A percentile compares a stretch with the other conserved stretches of the same genome.
phyloP scores from a whole-genome alignment of 2,113 vertebrate genomes.

The Xenopus borealis region DNA sequence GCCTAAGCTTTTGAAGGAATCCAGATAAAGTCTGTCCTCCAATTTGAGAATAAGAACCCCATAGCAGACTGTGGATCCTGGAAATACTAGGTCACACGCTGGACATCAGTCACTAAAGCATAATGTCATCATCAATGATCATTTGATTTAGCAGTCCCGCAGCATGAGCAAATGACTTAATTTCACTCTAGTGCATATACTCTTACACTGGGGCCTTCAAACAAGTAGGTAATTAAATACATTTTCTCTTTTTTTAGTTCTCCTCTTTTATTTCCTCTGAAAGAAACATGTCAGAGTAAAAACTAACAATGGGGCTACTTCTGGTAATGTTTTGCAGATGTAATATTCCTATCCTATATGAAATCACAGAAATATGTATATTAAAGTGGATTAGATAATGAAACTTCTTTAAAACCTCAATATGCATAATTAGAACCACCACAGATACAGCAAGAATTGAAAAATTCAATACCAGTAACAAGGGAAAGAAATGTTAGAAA shows the following conservation, averaged over 20 bases:
- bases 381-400: not conserved
- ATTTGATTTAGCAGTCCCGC: not conserved
- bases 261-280: not conserved
- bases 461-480: not conserved
- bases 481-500: not conserved
- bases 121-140: not conserved
- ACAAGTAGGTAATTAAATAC: not conserved
- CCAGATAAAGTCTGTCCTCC: too few species aligned
- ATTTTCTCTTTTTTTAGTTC: not conserved
- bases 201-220: not conserved
- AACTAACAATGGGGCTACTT: not conserved
- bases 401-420: not conserved
- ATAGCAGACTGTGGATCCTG: not conserved
- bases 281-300: not conserved
- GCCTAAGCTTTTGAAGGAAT: too few species aligned
- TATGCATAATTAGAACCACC: not conserved
- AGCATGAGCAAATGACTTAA: not conserved
- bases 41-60: too few species aligned
- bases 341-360: not conserved
- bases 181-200: not conserved
- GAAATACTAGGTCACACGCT: not conserved
- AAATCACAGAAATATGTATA: constrained; percentile 1
- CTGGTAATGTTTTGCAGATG: constrained; percentile 4
- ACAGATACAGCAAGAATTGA: not conserved
- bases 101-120: not conserved